Evolutionary conservation across 2,797 vertebrate genomes (phyloP).

Genomic region (Acanthurus leucopareius): DNA sequence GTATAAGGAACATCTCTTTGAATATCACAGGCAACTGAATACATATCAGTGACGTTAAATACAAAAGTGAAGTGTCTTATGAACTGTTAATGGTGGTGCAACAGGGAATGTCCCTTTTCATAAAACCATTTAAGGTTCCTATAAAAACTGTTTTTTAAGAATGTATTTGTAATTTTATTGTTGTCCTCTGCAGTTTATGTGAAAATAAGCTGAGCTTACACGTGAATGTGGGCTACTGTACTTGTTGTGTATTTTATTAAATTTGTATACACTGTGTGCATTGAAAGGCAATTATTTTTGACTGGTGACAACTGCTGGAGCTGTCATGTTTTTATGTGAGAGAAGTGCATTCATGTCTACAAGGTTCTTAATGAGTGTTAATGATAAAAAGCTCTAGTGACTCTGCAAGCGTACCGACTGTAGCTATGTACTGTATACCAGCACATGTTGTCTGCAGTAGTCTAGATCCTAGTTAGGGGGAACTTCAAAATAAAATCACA

Average conservation of each 20-base stretch:
- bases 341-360: conserved; percentile 66
- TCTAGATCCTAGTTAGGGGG: conserved; percentile 48
- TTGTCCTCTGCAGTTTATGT: conserved; percentile 98
- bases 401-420: conserved; percentile 52
- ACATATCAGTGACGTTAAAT: conserved; percentile 86
- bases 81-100: conserved; percentile 91
- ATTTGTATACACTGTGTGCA: conserved; percentile 99
- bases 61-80: conserved; percentile 87
- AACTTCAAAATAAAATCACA: conserved; percentile 44
- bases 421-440: conserved; percentile 60
- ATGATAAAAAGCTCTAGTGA: conserved; percentile 56
- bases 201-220: conserved; percentile 99
- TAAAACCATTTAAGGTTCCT: conserved; percentile 93
- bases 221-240: conserved; percentile 97
- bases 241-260: conserved; percentile 99
- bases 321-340: conserved; percentile 65
- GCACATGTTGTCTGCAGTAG: conserved; percentile 57
- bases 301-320: conserved; percentile 70
- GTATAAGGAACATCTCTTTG: conserved; percentile 84
- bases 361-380: conserved; percentile 66
- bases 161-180: conserved; percentile 99
- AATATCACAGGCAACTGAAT: conserved; percentile 81
- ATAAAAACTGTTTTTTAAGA: conserved; percentile 94
- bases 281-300: conserved; percentile 94
- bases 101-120: conserved; percentile 91